phyloP scores from a whole-genome alignment of 2,888 invertebrate genomes.

The Psylliodes chrysocephalus region DNA sequence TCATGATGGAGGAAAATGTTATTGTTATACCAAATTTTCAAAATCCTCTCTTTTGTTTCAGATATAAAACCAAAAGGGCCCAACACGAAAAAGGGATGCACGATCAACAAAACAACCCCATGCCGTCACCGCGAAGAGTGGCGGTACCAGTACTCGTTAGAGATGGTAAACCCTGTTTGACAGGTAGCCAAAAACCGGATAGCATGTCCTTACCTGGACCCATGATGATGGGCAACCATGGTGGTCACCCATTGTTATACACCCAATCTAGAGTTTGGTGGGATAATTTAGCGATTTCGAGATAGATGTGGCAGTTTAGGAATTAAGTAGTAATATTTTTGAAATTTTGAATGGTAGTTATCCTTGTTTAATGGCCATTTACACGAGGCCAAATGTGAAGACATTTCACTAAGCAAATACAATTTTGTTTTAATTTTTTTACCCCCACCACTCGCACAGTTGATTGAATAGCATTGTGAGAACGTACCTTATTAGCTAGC shows the following conservation, averaged over 20 bases:
- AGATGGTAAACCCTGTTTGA: constrained; percentile 91
- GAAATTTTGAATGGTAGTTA: too few species aligned
- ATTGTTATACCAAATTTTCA: too few species aligned
- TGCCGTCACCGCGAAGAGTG: constrained; percentile 87
- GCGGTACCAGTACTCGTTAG: constrained; percentile 94
- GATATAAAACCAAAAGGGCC: constrained; percentile 98
- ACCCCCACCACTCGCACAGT: too few species aligned
- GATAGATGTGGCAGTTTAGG: background rate
- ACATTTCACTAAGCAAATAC: too few species aligned
- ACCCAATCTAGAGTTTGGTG: constrained; percentile 64
- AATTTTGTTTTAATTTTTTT: too few species aligned
- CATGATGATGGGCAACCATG: constrained; percentile 59
- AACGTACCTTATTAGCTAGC: too few species aligned
- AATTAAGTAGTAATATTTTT: background rate
- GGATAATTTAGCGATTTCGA: constrained; percentile 49
- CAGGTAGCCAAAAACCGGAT: constrained; percentile 65
- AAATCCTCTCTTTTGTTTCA: constrained; percentile 54
- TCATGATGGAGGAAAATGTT: too few species aligned
- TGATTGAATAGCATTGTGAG: too few species aligned
- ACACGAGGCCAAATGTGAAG: too few species aligned
- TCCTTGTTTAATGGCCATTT: too few species aligned
- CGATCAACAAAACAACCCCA: constrained; percentile 65
- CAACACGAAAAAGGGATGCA: constrained; percentile 90
- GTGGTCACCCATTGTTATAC: constrained; percentile 63
- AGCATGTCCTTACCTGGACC: constrained; percentile 55